Percentiles rank a stretch among this genome's conserved stretches.
Conservation (phyloP, 2,113 vertebrate genomes). For the Antigone vipio region DNA sequence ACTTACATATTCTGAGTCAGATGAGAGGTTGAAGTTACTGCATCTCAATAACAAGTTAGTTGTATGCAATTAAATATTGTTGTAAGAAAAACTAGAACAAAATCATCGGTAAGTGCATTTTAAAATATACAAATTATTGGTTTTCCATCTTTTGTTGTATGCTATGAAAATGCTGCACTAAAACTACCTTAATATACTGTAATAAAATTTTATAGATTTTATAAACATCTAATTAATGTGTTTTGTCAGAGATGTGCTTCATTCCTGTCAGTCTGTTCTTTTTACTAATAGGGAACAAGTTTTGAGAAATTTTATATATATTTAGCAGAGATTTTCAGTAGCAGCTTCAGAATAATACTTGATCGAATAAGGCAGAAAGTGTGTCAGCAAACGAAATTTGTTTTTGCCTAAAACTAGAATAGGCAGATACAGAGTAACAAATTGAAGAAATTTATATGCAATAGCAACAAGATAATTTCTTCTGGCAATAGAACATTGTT, state of each 20-base stretch:
- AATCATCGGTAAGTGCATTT: not conserved
- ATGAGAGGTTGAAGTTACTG: not conserved
- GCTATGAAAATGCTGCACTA: not conserved
- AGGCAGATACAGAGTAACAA: constrained; percentile 56
- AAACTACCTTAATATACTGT: not conserved
- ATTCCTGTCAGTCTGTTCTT: not conserved
- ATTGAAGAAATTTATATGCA: constrained; percentile 40
- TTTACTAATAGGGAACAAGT: not conserved
- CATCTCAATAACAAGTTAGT: not conserved
- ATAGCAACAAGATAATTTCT: constrained; percentile 56
- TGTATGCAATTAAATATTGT: not conserved
- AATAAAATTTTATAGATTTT: not conserved
- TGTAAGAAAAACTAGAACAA: not conserved
- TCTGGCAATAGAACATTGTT: constrained; percentile 44
- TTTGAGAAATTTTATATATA: not conserved
- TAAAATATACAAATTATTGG: not conserved
- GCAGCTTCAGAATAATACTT: constrained; percentile 10
- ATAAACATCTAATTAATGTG: not conserved
- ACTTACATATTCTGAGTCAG: not conserved
- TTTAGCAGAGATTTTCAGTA: constrained; percentile 12
- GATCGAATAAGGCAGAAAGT: constrained; percentile 27
- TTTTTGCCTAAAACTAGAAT: constrained; percentile 28
- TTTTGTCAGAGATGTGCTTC: not conserved
- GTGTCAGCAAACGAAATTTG: constrained; percentile 45
- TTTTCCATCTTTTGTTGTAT: not conserved